Evolutionary conservation across 2,888 invertebrate species (phyloP).

Genomic region (Hydriomena furcata): DNA sequence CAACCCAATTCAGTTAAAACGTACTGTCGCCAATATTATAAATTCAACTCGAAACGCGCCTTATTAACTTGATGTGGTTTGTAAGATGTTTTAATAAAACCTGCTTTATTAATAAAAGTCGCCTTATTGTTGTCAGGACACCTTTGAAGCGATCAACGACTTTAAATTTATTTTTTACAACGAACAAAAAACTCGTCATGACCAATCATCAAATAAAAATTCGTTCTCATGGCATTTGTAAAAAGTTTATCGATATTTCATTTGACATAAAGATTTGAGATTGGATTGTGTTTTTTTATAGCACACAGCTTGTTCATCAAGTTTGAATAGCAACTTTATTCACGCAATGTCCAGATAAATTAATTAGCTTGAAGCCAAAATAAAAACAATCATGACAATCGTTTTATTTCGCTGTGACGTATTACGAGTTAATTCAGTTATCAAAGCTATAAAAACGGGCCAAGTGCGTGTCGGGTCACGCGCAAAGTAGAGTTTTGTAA

Average conservation of each 20-base stretch:
- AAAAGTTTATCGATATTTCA: slow-evolving; percentile 34
- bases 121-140: slow-evolving; percentile 30
- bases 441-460: too few species aligned
- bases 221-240: slow-evolving; percentile 37
- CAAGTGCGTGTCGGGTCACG: too few species aligned
- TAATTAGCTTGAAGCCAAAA: slow-evolving; percentile 11
- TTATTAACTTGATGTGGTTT: background rate
- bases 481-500: too few species aligned
- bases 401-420: background rate
- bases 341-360: slow-evolving; percentile 11
- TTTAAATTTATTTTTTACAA: slow-evolving; percentile 42
- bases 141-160: slow-evolving; percentile 54
- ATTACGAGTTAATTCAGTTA: background rate
- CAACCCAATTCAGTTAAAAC: background rate
- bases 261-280: slow-evolving; percentile 31
- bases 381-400: slow-evolving; percentile 1
- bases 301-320: slow-evolving; percentile 33
- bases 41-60: too few species aligned
- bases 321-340: slow-evolving; percentile 28
- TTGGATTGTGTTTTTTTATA: slow-evolving; percentile 37
- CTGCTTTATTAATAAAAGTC: slow-evolving; percentile 8
- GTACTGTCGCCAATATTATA: background rate
- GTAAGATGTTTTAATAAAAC: slow-evolving; percentile 9
- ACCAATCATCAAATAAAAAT: slow-evolving; percentile 37
- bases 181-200: slow-evolving; percentile 35